Evolutionary conservation across 2,888 invertebrate genomes (phyloP).

Genomic region (Oithona nana): DNA sequence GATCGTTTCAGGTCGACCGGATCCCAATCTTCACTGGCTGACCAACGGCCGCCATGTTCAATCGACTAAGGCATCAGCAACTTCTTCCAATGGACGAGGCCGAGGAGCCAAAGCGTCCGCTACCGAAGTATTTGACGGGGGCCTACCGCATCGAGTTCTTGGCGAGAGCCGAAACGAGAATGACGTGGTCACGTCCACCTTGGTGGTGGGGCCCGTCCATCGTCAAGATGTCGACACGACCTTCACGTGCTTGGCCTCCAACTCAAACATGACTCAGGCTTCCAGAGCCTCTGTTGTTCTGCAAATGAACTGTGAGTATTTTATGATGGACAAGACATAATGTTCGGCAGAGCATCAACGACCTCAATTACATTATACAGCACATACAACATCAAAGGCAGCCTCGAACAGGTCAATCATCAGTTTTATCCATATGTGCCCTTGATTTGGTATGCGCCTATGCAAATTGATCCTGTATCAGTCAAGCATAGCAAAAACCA

Average conservation of each 20-base stretch:
- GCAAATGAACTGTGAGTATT: slow-evolving; percentile 56
- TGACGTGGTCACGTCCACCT: slow-evolving; percentile 3
- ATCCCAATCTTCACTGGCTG: not conserved
- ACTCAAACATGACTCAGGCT: slow-evolving; percentile 51
- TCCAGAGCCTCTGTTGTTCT: slow-evolving; percentile 53
- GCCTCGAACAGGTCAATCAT: too few relatives aligned
- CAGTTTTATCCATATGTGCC: too few relatives aligned
- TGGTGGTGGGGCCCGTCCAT: slow-evolving; percentile 22
- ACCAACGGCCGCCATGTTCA: not conserved
- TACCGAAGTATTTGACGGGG: not conserved
- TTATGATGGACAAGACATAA: too few relatives aligned
- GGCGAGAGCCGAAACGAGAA: not conserved
- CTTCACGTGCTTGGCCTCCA: slow-evolving; percentile 66
- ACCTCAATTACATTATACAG: too few relatives aligned
- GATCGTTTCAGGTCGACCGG: not conserved
- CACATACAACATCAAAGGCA: too few relatives aligned
- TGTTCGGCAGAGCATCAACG: too few relatives aligned
- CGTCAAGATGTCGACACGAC: slow-evolving; percentile 59
- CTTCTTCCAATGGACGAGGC: not conserved
- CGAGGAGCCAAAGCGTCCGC: not conserved
- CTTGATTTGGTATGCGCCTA: too few relatives aligned
- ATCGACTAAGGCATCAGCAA: not conserved
- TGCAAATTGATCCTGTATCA: too few relatives aligned
- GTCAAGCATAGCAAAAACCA: too few relatives aligned
- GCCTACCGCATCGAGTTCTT: not conserved